Evolutionary conservation across 2,888 invertebrate genomes (phyloP), one percentile per base, ranked within the genome.

Genomic region (Lepeophtheirus nordmannii): DNA sequence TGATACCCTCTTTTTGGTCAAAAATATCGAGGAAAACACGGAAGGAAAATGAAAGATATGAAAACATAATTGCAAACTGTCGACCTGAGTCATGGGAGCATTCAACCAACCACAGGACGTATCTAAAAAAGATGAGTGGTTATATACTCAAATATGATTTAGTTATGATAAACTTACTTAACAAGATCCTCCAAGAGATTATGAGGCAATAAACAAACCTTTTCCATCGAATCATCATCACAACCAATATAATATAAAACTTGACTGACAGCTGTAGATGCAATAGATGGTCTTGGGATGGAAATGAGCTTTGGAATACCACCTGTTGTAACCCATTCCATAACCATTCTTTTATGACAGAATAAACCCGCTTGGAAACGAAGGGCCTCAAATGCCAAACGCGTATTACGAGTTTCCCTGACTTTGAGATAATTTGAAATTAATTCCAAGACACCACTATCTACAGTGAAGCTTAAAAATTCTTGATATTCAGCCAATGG

Each of bases 401-500:
- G 80, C 1, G 93, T 89, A 77, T 97, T 93, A 65, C 84, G 83
- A 0, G 89, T 88, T 75, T 89, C 86, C 5, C 86, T 81, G 58
- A 93, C 83, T 74, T 93, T 89, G 17, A 94, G 85, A 75, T 93
- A 94, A 38, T 86, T 86, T 62, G 94, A 81, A 70, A 98, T 90
- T 23, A 97, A 78, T 46, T 89, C 86, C 69, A 97, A 79, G 0
- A 92, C 93, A 30, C 60, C 30, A 75, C 87, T 87, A 73, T 91
- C 85, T 73, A 94, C 96, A 77, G 94, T 92, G 58, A 93, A 89
- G 62, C 87, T 86, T 30, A 98, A 80, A 75, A 94, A 88, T 84
- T 86, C 96, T 75, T 97, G 97, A 75, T 96, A 97, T 74, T 96
- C 97, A 14, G 94, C 97, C 83, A 96, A 87, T 0, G 96, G 90